phyloP scores from a whole-genome alignment of 2,888 invertebrate species.

The Acanthacorydalis orientalis region DNA sequence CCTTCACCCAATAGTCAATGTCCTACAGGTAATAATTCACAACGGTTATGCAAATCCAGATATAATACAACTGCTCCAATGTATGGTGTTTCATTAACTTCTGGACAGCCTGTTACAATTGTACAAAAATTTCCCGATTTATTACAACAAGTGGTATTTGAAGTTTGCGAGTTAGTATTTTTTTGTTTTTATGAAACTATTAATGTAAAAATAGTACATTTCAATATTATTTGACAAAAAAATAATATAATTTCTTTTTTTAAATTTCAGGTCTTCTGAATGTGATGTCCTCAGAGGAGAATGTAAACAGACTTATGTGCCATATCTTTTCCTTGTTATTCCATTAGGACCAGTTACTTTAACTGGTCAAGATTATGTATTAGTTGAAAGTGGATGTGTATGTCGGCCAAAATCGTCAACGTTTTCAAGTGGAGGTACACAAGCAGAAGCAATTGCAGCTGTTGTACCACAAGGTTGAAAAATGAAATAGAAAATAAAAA shows the following conservation, averaged over 20 bases:
- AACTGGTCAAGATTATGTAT: conserved; percentile 86
- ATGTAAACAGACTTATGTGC: conserved; percentile 83
- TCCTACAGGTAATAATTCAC: conserved; percentile 39
- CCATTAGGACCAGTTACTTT: conserved; percentile 80
- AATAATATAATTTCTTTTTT: conserved; percentile 3
- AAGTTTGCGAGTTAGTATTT: conserved; percentile 32
- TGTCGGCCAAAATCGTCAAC: conserved; percentile 41
- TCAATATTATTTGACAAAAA: too few relatives aligned
- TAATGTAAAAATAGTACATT: not conserved
- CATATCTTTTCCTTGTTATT: conserved; percentile 79
- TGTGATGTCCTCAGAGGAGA: conserved; percentile 79
- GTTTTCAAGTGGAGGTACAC: conserved; percentile 18
- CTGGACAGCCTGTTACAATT: conserved; percentile 83
- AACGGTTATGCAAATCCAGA: conserved; percentile 70
- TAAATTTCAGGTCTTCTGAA: conserved; percentile 56
- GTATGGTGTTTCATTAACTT: conserved; percentile 86
- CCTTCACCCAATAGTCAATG: conserved; percentile 23
- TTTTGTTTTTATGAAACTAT: too few relatives aligned
- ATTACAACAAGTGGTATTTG: conserved; percentile 81
- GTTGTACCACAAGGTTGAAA: conserved; percentile 4
- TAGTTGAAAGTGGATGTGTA: conserved; percentile 88
- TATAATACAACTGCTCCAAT: conserved; percentile 89
- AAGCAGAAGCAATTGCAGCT: conserved; percentile 5
- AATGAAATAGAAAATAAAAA: not conserved
- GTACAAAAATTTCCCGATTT: conserved; percentile 89